Conservation (phyloP, 2,888 invertebrate genomes). For the Acleris holmiana region DNA sequence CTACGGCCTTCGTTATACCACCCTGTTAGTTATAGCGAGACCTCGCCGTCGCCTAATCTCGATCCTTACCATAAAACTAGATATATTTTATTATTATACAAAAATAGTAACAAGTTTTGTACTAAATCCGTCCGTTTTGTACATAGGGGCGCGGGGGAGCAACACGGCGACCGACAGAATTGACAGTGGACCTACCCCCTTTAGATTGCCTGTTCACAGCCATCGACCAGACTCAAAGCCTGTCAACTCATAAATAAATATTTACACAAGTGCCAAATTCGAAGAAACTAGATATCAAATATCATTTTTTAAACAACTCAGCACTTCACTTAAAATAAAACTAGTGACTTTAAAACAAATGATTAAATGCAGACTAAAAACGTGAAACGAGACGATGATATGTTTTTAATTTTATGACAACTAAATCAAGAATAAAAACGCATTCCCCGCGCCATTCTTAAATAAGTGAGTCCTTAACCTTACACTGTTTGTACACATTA, state of each 20-base stretch:
- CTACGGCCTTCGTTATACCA: constrained; percentile 27
- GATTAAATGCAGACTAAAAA: constrained; percentile 60
- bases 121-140: constrained; percentile 79
- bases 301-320: neutral
- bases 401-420: constrained; percentile 37
- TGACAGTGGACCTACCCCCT: constrained; percentile 23
- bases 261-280: constrained; percentile 33
- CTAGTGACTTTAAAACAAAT: constrained; percentile 1
- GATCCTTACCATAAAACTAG: constrained; percentile 66
- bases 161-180: constrained; percentile 39
- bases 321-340: neutral
- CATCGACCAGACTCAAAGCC: constrained; percentile 44
- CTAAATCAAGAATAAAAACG: constrained; percentile 10
- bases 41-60: constrained; percentile 55
- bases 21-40: constrained; percentile 29
- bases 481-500: constrained; percentile 3
- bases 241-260: constrained; percentile 42
- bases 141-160: constrained; percentile 73
- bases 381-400: constrained; percentile 39
- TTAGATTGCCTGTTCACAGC: constrained; percentile 53
- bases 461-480: constrained; percentile 24
- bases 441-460: constrained; percentile 30
- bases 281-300: constrained; percentile 4
- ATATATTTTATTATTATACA: constrained; percentile 77
- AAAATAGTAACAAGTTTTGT: constrained; percentile 84